Conservation (phyloP, 2,797 vertebrate species). For the Sphaeramia orbicularis region DNA sequence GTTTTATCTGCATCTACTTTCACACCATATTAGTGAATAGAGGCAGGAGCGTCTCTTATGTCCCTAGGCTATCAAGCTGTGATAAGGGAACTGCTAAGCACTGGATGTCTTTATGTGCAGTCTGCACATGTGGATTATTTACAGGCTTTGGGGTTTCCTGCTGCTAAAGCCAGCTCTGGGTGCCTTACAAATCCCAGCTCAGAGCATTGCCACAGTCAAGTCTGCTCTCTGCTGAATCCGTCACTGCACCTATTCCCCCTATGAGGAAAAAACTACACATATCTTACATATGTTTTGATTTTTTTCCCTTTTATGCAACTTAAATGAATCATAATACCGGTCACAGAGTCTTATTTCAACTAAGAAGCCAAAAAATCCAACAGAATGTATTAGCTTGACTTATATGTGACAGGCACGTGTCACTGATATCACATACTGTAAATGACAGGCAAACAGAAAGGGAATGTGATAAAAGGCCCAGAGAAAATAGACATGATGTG, state of each 20-base stretch:
- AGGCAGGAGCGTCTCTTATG: slow-evolving; percentile 71
- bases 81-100: slow-evolving; percentile 82
- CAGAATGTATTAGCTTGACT: not conserved
- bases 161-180: slow-evolving; percentile 83
- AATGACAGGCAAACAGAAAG: slow-evolving; percentile 24
- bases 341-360: not conserved
- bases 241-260: slow-evolving; percentile 49
- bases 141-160: slow-evolving; percentile 84
- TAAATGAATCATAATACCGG: slow-evolving; percentile 25
- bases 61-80: slow-evolving; percentile 77
- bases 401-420: slow-evolving; percentile 7
- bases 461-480: slow-evolving; percentile 14
- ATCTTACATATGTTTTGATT: slow-evolving; percentile 20
- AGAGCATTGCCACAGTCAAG: slow-evolving; percentile 77
- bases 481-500: slow-evolving; percentile 18
- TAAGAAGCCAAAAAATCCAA: slow-evolving; percentile 1
- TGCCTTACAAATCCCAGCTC: slow-evolving; percentile 82
- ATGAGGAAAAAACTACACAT: slow-evolving; percentile 29
- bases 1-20: slow-evolving; percentile 79
- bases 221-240: slow-evolving; percentile 62
- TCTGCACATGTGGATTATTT: slow-evolving; percentile 85
- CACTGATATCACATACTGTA: slow-evolving; percentile 12
- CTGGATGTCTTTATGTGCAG: slow-evolving; percentile 83
- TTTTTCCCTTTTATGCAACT: slow-evolving; percentile 31
- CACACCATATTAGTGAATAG: slow-evolving; percentile 73